Conservation (phyloP, 2,113 vertebrate species). For the Tachysurus fulvidraco region DNA sequence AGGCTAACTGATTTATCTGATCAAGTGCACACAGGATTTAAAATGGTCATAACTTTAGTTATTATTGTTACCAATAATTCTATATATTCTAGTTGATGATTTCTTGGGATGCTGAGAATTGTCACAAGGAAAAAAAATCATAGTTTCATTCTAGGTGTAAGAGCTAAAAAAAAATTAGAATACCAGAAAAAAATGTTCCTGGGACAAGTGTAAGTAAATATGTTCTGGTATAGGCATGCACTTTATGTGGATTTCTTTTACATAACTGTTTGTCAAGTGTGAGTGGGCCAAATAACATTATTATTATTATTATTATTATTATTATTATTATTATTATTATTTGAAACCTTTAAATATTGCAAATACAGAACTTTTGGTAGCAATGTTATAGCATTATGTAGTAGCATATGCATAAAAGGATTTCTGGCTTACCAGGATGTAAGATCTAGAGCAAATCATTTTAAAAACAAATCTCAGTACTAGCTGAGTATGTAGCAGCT, state of each 20-base stretch:
- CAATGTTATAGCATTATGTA: slow-evolving; percentile 72
- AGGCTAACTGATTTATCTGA: slow-evolving; percentile 55
- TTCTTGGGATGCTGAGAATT: slow-evolving; percentile 3
- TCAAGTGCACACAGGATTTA: slow-evolving; percentile 60
- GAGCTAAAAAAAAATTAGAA: slow-evolving; percentile 30
- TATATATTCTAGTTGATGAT: slow-evolving; percentile 14
- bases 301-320: slow-evolving; percentile 52
- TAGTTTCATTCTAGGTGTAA: slow-evolving; percentile 27
- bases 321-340: slow-evolving; percentile 53
- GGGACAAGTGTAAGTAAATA: slow-evolving; percentile 25
- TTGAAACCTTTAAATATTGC: slow-evolving; percentile 43
- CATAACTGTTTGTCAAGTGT: slow-evolving; percentile 47
- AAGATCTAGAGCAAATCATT: slow-evolving; percentile 59
- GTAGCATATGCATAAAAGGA: slow-evolving; percentile 70
- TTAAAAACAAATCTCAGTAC: slow-evolving; percentile 21
- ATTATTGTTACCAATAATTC: slow-evolving; percentile 24
- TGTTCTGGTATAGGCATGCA: slow-evolving; percentile 60
- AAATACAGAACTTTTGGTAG: slow-evolving; percentile 60
- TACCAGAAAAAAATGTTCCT: slow-evolving; percentile 11
- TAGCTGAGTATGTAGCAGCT: slow-evolving; percentile 57
- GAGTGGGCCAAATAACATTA: slow-evolving; percentile 66
- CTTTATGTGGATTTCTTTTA: slow-evolving; percentile 61
- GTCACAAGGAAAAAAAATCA: slow-evolving; percentile 3
- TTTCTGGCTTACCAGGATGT: slow-evolving; percentile 58
- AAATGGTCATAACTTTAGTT: slow-evolving; percentile 38